Evolutionary conservation across 1,140 invertebrate species (phyloP), one percentile per base, ranked within the genome.

Genomic region (Delia radicum): DNA sequence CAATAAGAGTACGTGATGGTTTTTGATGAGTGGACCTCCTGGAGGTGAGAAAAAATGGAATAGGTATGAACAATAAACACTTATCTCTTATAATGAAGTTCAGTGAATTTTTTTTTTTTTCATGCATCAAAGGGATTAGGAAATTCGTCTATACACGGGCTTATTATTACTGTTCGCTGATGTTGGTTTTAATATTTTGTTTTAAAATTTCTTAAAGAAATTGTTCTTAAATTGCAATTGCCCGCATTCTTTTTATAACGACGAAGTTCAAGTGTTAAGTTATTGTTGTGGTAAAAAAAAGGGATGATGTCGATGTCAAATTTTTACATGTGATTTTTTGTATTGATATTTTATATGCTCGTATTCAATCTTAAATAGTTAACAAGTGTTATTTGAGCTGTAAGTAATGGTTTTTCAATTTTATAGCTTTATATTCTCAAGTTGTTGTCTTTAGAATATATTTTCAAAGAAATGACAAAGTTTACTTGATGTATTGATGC

Each of bases 21-120:
- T 76, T 76, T 73, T 73, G 69, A 76, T 76, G 75, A 76, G 75
- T 76, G 75, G 75, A 76, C 75, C 75, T 63, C 75, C 75, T 76
- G 75, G 75, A 76, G 75, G 75, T 76, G 75, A 76, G 75, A 76
- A 76, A 73, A 73, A 76, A 73, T 18, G 31, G 12, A 73, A 48
- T 48, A n/a, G n/a, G 26, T 13, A 18, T 12, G 24, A 73, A 73
- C 26, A 28, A 48, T 26, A 73, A 73, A 73, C 26, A 73, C 71
- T 73, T 73, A 28, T 73, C 42, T 73, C 21, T 69, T 18, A 29
- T 33, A 33, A 31, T 55, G 48, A 55, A 33, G 29, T 33, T 69
- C 65, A 55, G 6, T 55, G 48, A 29, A 24, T 69, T 15, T 33
- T 18, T 33, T 69, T 31, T 69, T 18, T n/a, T 69, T 29, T 18